phyloP scores from a whole-genome alignment of 2,797 vertebrate species.

The Lepus townsendii region DNA sequence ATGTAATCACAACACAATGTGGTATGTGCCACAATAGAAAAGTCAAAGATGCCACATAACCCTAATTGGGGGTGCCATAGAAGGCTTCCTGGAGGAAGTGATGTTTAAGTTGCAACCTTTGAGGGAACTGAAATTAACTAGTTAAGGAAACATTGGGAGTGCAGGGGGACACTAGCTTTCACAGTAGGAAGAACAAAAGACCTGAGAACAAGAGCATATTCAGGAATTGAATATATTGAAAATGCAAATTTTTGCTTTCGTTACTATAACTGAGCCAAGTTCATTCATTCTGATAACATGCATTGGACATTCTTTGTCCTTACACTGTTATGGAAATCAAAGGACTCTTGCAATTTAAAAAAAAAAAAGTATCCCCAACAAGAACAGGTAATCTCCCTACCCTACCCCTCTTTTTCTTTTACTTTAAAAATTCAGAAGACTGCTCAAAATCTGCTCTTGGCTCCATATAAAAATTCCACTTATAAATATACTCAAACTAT shows the following conservation, averaged over 20 bases:
- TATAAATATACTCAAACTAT: conserved; percentile 12
- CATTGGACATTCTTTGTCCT: neutral
- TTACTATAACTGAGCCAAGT: neutral
- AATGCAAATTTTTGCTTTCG: neutral
- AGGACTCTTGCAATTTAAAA: neutral
- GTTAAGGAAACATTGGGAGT: neutral
- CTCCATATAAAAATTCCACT: conserved; percentile 20
- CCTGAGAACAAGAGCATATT: neutral
- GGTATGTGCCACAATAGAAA: neutral
- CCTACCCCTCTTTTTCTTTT: fast-evolving
- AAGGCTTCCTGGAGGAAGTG: neutral
- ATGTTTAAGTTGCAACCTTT: neutral
- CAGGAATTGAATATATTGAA: neutral
- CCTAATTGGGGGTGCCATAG: neutral
- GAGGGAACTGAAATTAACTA: neutral
- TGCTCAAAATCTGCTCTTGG: conserved; percentile 33
- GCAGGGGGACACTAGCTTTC: neutral
- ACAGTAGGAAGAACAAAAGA: neutral
- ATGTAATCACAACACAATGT: neutral
- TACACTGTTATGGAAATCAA: conserved; percentile 28
- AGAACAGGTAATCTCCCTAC: neutral
- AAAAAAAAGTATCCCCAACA: neutral
- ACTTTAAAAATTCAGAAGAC: neutral
- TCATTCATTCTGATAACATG: neutral
- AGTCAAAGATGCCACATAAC: neutral